Conservation (phyloP, 2,888 invertebrate genomes). For the Drosophila eohydei region DNA sequence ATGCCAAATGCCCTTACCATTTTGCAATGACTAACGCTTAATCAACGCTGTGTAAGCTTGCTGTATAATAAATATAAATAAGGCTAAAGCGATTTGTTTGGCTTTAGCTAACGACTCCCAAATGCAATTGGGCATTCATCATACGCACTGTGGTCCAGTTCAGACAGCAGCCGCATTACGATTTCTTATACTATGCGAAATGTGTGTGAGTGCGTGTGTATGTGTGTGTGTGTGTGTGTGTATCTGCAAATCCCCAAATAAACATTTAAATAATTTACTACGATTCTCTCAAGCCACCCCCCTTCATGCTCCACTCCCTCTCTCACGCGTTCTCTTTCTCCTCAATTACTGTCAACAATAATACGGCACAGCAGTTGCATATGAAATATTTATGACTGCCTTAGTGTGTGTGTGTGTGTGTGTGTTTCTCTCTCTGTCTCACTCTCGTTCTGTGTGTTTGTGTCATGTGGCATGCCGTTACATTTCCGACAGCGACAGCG, state of each 20-base stretch:
- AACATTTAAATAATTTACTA: constrained; percentile 72
- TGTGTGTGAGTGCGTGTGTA: constrained; percentile 1
- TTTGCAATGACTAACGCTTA: constrained; percentile 37
- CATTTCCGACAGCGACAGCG: constrained; percentile 68
- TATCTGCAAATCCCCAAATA: constrained; percentile 61
- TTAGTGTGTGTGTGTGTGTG: constrained; percentile 30
- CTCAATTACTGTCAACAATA: constrained; percentile 74
- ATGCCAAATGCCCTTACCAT: constrained; percentile 1
- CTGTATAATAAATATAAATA: constrained; percentile 60
- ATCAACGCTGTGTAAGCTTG: constrained; percentile 46
- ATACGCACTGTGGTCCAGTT: constrained; percentile 61
- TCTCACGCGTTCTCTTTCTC: background rate
- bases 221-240: constrained; percentile 1
- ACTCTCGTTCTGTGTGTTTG: background rate
- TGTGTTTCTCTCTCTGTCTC: background rate
- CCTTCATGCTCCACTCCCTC: constrained; percentile 30
- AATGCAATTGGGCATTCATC: constrained; percentile 62
- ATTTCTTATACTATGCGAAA: constrained; percentile 23
- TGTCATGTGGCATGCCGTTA: constrained; percentile 65
- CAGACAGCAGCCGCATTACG: constrained; percentile 9
- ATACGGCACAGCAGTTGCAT: constrained; percentile 63
- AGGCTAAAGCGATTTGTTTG: constrained; percentile 61
- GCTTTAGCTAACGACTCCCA: constrained; percentile 65
- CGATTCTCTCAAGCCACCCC: constrained; percentile 19
- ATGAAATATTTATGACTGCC: constrained; percentile 59